These are phyloP conservation scores for Turdus rufiventris DNA, from an alignment of 2,113 vertebrate species.

Conservation along the genomic window DNA sequence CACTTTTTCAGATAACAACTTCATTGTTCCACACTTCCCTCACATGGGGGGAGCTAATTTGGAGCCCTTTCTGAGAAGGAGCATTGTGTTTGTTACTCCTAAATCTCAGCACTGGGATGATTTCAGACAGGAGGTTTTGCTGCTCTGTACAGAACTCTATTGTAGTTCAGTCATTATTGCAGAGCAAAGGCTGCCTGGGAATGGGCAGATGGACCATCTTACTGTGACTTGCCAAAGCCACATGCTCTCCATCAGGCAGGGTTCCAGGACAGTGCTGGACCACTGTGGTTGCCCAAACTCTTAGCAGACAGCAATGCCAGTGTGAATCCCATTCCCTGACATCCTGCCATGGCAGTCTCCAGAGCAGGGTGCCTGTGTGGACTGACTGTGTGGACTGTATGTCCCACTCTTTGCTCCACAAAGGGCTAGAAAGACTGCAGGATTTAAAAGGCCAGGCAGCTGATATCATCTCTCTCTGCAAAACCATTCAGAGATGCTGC, in stretches of 20 bases:
- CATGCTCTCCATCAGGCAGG: neutral
- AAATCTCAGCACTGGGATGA: neutral
- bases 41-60: neutral
- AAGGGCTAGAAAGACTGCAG: neutral
- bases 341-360: neutral
- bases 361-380: neutral
- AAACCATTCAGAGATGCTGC: neutral
- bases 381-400: neutral
- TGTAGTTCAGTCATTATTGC: neutral
- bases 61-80: neutral
- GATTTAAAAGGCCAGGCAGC: neutral
- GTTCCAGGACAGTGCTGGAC: neutral
- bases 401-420: neutral
- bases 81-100: neutral
- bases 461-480: neutral
- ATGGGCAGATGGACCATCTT: neutral
- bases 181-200: neutral
- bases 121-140: neutral
- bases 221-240: neutral
- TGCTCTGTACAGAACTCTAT: neutral
- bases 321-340: rapidly evolving
- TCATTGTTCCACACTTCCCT: neutral
- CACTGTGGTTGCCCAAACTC: neutral
- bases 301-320: neutral
- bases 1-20: neutral